Base-by-base conservation (phyloP, 2,888 invertebrate genomes). In the Apodemia mormo region DNA sequence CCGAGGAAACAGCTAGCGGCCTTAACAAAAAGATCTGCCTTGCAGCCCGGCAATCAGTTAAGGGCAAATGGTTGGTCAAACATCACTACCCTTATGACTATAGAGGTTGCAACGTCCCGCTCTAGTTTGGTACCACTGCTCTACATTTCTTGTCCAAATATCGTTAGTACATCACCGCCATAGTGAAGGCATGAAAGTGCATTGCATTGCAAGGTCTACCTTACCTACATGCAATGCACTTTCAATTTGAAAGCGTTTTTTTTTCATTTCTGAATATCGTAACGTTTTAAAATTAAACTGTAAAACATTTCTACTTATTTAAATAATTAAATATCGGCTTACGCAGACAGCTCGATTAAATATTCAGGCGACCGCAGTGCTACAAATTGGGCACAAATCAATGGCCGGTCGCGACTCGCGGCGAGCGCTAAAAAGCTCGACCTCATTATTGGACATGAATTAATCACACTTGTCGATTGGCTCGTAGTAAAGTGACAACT, bases 391-490 rank as follows among this genome's bases (percentile, higher is more conserved):
- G 82, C 85, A 79, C 87, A 82, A 88, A 89, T 86, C 87, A 87
- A 87, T 86, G 81, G 81, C 70, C 75, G 78, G 76, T 77, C 74
- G 75, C 72, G 74, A 73, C 76, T 78, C 77, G 76, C 79, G 78
- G 78, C 77, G 76, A 79, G 81, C 84, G 82, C 85, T 87, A 86
- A 88, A 88, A 88, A 86, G 81, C 85, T 78, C 84, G 80, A 82
- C 86, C 87, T 91, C 87, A 91, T 91, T 90, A 91, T 83, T 81
- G 85, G 77, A 82, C 85, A 89, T 92, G 87, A 91, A 92, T 91
- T 91, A 92, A 90, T 90, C 86, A 91, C 87, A 85, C 81, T 85
- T 86, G 85, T 85, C 85, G 84, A 86, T 82, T 83, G 81, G 67
- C 67, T 77, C 73, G 14, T 83, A 85, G 86, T 77, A 83, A 71